Conservation (phyloP, 2,888 invertebrate species). For the Alloscopus bannaensis region DNA sequence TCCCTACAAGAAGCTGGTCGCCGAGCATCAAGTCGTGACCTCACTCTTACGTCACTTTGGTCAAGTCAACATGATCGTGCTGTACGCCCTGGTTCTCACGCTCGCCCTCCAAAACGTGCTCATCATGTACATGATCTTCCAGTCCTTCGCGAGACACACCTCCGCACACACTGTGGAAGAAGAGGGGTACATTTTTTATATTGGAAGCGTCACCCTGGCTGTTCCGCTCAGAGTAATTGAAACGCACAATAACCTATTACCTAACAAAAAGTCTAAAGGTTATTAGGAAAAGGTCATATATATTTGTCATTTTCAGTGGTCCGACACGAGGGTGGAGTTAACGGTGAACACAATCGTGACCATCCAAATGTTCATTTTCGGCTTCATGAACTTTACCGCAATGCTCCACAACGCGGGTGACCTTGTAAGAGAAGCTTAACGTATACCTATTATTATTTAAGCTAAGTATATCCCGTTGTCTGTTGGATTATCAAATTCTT, state of each 20-base stretch:
- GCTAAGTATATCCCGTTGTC: no score
- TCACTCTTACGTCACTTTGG: background rate
- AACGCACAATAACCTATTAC: no score
- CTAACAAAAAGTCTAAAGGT: background rate
- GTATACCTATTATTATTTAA: no score
- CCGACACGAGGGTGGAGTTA: no score
- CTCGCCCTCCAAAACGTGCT: background rate
- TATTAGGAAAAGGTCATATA: no score
- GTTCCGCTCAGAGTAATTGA: background rate
- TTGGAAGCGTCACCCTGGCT: background rate
- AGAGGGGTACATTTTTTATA: background rate
- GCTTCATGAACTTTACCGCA: no score
- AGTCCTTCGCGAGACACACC: background rate
- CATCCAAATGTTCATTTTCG: background rate
- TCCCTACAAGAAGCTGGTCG: conserved; percentile 2
- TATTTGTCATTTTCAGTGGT: no score
- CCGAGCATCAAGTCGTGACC: background rate
- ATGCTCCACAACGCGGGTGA: no score
- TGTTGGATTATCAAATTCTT: no score
- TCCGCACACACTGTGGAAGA: background rate
- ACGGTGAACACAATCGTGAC: no score
- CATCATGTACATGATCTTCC: no score
- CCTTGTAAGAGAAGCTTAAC: no score
- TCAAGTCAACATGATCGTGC: background rate
- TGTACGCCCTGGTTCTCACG: background rate